Percentiles rank a stretch among this genome's conserved stretches.
phyloP scores from a whole-genome alignment of 30 jellyfish, hydroid and myxozoan genomes.

The Nemopilema nomurai region DNA sequence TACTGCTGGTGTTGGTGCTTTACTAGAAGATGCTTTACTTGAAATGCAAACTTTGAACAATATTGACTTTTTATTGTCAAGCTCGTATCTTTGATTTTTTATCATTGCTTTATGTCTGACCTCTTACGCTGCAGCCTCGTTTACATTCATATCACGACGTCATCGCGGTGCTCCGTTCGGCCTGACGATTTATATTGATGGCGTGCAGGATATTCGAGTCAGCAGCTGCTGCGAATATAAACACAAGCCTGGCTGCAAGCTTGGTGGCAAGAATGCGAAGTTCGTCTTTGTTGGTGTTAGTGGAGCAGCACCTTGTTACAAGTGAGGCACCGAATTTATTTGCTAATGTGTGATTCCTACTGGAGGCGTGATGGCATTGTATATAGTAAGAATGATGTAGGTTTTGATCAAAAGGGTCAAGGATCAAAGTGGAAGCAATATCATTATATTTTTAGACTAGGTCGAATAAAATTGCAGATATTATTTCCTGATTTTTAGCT shows the following conservation, averaged over 20 bases:
- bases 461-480: neutral
- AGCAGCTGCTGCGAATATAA: constrained; percentile 97
- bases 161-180: constrained; percentile 99
- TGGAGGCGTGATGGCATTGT: no score
- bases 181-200: constrained; percentile 81
- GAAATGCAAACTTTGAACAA: neutral
- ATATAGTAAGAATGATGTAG: no score
- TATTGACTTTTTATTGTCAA: neutral
- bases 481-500: neutral
- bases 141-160: constrained; percentile 90
- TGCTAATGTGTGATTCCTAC: no score
- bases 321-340: constrained; percentile 28
- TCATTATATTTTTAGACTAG: neutral
- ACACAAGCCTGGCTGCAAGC: constrained; percentile 90
- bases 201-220: constrained; percentile 77
- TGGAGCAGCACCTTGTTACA: constrained; percentile 99
- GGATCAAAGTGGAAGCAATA: no score
- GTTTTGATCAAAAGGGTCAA: no score
- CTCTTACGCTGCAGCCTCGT: constrained; percentile 47
- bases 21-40: no score
- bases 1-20: no score
- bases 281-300: constrained; percentile 72
- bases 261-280: constrained; percentile 95
- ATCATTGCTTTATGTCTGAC: neutral
- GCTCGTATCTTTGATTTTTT: neutral